Conservation (phyloP, 2,113 vertebrate genomes). For the Cercocebus atys region DNA sequence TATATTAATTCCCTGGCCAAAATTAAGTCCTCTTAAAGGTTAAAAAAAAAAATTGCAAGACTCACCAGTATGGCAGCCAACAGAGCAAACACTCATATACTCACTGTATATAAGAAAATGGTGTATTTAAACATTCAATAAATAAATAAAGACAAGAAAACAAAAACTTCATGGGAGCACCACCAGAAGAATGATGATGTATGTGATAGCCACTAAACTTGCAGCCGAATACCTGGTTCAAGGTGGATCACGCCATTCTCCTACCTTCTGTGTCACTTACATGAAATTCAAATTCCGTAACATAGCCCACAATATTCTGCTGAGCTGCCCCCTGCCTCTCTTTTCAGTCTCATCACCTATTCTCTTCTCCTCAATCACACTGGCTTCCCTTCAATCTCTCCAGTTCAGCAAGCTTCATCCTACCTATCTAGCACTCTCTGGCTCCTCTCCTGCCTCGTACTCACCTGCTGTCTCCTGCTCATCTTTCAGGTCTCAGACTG, state of each 20-base stretch:
- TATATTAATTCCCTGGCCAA: background rate
- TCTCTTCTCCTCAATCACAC: background rate
- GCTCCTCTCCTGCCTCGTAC: too few relatives aligned
- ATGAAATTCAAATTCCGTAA: background rate
- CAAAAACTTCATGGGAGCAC: background rate
- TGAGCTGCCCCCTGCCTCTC: background rate
- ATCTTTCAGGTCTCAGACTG: background rate
- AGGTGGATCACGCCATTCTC: background rate
- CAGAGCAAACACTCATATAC: background rate
- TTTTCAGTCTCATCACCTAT: background rate
- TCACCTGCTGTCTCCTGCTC: background rate
- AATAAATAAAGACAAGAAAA: background rate
- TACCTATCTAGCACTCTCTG: background rate
- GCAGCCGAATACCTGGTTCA: background rate
- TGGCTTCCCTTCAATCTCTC: background rate
- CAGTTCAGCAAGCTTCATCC: background rate
- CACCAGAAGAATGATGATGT: background rate
- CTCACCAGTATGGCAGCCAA: background rate
- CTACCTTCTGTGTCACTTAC: background rate
- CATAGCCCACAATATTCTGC: too few relatives aligned
- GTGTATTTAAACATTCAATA: background rate
- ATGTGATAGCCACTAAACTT: background rate
- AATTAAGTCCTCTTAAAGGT: background rate
- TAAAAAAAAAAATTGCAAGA: background rate
- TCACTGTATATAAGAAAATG: background rate